phyloP scores from a whole-genome alignment of 2,888 invertebrate genomes.

The Drosophila lacicola region DNA sequence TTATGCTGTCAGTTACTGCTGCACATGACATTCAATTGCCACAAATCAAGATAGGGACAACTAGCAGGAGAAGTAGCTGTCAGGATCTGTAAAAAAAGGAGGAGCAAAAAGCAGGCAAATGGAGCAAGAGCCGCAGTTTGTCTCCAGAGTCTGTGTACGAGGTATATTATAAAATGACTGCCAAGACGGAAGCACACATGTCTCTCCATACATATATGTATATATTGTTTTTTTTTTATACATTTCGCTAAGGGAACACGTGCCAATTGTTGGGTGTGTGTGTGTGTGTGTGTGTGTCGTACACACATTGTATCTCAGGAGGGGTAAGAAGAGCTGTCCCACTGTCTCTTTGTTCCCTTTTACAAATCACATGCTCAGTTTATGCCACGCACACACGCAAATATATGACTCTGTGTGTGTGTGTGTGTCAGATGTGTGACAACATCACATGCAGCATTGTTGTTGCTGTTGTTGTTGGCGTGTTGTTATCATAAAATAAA shows the following conservation, averaged over 20 bases:
- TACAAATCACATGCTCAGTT: conserved; percentile 68
- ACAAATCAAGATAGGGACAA: conserved; percentile 74
- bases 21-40: conserved; percentile 77
- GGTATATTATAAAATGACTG: conserved; percentile 55
- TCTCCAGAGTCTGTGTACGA: conserved; percentile 15
- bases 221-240: conserved; percentile 2
- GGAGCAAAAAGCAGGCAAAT: conserved; percentile 6
- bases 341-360: conserved; percentile 58
- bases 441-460: conserved; percentile 50
- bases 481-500: conserved; percentile 69
- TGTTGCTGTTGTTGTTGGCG: conserved; percentile 39
- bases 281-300: conserved; percentile 4
- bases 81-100: conserved; percentile 17
- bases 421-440: conserved; percentile 41
- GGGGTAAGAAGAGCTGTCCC: conserved; percentile 27
- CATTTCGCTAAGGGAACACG: conserved; percentile 48
- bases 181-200: conserved; percentile 47
- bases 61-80: conserved; percentile 30
- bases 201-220: background rate
- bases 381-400: conserved; percentile 45
- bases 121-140: conserved; percentile 18
- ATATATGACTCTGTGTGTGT: conserved; percentile 10
- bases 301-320: conserved; percentile 20
- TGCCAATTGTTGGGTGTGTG: conserved; percentile 53
- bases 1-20: conserved; percentile 67